Evolutionary conservation across 2,113 vertebrate genomes (phyloP).

Genomic region (Murina feae): DNA sequence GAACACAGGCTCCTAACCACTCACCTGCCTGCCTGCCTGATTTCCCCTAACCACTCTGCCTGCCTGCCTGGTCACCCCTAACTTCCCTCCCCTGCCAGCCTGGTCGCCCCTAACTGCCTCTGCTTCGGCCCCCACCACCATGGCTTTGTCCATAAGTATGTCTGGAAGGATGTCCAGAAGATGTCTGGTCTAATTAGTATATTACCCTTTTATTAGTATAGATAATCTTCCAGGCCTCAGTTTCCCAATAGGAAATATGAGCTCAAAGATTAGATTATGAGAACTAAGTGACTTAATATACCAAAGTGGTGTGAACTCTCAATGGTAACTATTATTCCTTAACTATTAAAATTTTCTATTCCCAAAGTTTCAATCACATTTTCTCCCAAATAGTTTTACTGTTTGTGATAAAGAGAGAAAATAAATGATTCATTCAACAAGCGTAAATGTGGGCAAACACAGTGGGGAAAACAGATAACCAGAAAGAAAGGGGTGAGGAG

Average conservation of each 20-base stretch:
- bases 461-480: background rate
- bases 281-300: background rate
- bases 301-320: background rate
- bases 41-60: no score
- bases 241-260: background rate
- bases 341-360: background rate
- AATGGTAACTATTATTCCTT: background rate
- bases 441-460: background rate
- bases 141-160: no score
- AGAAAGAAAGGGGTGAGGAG: background rate
- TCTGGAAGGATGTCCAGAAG: no score
- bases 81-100: no score
- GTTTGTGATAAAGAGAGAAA: conserved; percentile 32
- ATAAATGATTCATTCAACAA: background rate
- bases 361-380: background rate
- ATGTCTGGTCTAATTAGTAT: no score
- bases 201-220: no score
- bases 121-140: no score
- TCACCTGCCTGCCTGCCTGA: no score
- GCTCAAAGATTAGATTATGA: background rate
- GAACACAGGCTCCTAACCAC: no score
- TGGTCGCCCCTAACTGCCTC: no score
- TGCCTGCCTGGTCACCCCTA: no score
- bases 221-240: background rate
- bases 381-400: background rate